Conservation (phyloP, 2,888 invertebrate species). For the Apeira syringaria region DNA sequence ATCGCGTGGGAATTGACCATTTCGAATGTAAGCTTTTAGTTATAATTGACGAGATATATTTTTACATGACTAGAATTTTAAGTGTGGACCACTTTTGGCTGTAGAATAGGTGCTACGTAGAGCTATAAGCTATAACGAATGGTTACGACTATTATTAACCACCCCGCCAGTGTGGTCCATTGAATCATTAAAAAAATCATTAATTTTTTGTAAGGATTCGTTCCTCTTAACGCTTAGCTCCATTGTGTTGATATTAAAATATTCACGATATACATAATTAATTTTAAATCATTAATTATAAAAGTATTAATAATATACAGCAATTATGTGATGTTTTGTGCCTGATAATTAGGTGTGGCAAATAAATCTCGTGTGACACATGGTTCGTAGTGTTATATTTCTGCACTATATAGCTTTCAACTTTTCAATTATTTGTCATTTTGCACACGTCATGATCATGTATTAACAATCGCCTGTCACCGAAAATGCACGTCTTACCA, state of each 20-base stretch:
- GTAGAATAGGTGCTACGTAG: slow-evolving; percentile 29
- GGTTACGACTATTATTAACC: slow-evolving; percentile 12
- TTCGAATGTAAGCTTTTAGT: slow-evolving; percentile 27
- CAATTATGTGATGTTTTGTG: slow-evolving; percentile 19
- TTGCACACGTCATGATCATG: slow-evolving; percentile 4
- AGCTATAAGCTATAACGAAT: slow-evolving; percentile 19
- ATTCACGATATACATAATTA: slow-evolving; percentile 7
- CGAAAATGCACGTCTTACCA: slow-evolving; percentile 1
- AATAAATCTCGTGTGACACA: slow-evolving; percentile 19
- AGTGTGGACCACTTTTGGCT: slow-evolving; percentile 18
- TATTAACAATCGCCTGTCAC: not conserved
- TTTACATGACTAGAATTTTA: slow-evolving; percentile 22
- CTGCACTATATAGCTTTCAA: not conserved
- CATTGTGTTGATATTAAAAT: slow-evolving; percentile 20
- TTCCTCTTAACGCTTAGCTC: slow-evolving; percentile 24
- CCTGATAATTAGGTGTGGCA: slow-evolving; percentile 21
- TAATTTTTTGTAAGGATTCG: slow-evolving; percentile 9
- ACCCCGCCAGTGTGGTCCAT: slow-evolving; percentile 18
- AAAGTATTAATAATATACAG: slow-evolving; percentile 4
- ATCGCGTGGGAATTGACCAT: slow-evolving; percentile 33
- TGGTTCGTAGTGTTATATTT: slow-evolving; percentile 5
- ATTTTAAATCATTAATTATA: slow-evolving; percentile 10
- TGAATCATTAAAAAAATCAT: slow-evolving; percentile 3
- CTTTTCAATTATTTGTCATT: not conserved
- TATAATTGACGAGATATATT: slow-evolving; percentile 28